Conservation (phyloP, 2,113 vertebrate species). For the Nymphicus hollandicus region DNA sequence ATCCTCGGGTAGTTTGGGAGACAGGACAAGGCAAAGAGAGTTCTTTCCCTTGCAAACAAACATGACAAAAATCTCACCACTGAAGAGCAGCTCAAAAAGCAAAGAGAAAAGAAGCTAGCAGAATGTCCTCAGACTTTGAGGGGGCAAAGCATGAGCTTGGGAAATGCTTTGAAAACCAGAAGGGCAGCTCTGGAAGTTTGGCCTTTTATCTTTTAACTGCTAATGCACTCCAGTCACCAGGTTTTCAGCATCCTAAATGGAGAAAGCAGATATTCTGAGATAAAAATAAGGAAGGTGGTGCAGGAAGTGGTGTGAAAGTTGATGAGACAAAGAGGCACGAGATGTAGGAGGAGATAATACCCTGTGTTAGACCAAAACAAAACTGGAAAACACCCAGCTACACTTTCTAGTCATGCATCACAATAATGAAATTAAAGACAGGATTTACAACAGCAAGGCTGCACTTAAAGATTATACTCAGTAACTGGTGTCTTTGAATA, state of each 20-base stretch:
- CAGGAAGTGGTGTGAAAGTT: neutral
- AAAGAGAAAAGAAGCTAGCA: neutral
- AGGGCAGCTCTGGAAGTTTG: neutral
- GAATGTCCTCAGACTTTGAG: neutral
- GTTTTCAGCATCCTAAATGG: neutral
- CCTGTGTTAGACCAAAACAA: neutral
- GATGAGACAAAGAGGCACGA: neutral
- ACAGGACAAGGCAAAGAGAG: neutral
- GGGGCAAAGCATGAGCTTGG: neutral
- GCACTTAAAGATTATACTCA: rapidly evolving
- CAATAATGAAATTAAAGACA: rapidly evolving
- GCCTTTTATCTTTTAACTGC: neutral
- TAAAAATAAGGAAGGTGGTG: neutral
- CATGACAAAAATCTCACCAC: neutral
- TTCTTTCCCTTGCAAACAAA: neutral
- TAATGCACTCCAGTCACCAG: neutral
- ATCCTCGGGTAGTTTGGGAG: rapidly evolving
- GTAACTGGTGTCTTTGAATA: rapidly evolving
- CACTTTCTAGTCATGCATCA: neutral
- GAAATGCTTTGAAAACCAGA: neutral
- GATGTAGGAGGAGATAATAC: neutral
- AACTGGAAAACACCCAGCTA: neutral
- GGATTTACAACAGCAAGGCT: neutral
- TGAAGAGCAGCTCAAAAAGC: neutral
- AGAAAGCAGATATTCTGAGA: neutral